These are phyloP conservation scores for Nothocercus nigrocapillus DNA, from an alignment of 2,113 vertebrate species.

Conservation along the genomic window DNA sequence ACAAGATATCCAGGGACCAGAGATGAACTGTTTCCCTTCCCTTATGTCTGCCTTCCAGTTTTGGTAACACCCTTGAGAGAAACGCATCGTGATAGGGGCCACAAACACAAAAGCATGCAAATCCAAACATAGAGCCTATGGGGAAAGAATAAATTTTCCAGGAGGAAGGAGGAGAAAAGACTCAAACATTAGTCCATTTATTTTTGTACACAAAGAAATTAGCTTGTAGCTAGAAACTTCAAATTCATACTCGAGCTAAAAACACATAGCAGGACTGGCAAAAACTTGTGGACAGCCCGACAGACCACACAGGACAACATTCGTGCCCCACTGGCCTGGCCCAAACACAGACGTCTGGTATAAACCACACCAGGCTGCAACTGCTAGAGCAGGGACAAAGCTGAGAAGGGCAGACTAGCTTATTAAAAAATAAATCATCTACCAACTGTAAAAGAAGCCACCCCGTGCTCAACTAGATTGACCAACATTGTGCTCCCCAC, in stretches of 20 bases:
- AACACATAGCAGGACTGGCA: neutral
- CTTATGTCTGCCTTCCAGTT: constrained; percentile 7
- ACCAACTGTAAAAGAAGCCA: neutral
- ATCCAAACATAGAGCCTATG: neutral
- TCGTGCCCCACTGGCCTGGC: neutral
- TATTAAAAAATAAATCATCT: neutral
- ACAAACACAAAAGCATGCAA: neutral
- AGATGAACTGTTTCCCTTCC: neutral
- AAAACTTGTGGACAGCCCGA: neutral
- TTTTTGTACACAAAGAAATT: neutral
- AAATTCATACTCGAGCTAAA: neutral
- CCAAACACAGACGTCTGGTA: neutral
- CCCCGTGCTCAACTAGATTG: neutral
- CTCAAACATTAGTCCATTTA: neutral
- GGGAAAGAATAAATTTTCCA: neutral
- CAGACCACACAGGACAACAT: neutral
- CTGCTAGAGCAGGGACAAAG: neutral
- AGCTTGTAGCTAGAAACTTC: neutral
- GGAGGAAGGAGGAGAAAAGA: neutral
- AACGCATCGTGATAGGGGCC: constrained; percentile 5
- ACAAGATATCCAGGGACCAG: neutral
- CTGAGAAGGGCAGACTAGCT: neutral
- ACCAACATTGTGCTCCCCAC: neutral
- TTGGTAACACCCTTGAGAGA: constrained; percentile 7
- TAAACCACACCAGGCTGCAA: neutral